These are phyloP conservation scores for Sarcophaga variegata DNA, from an alignment of 2,888 invertebrate species.

Conservation along the genomic window DNA sequence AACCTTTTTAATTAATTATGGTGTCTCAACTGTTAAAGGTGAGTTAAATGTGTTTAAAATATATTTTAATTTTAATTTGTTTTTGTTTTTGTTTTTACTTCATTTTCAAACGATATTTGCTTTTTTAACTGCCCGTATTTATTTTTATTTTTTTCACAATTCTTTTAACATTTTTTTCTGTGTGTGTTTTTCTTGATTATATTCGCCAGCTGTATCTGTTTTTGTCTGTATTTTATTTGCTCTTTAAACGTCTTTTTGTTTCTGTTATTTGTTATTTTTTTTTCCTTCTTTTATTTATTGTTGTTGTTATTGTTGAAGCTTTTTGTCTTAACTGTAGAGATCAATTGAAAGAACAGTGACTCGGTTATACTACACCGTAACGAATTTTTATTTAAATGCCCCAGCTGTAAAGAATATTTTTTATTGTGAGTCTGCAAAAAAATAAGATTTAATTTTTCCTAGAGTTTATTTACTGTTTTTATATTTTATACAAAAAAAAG, in stretches of 20 bases:
- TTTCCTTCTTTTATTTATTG: slow-evolving; percentile 5
- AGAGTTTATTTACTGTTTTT: not conserved
- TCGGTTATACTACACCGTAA: no score
- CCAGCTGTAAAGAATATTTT: not conserved
- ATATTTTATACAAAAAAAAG: not conserved
- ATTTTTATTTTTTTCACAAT: not conserved
- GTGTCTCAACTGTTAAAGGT: slow-evolving; percentile 43
- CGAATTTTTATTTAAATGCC: no score
- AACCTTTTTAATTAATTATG: not conserved
- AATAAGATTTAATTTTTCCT: not conserved
- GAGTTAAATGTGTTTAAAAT: slow-evolving; percentile 1
- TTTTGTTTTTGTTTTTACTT: not conserved
- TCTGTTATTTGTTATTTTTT: not conserved
- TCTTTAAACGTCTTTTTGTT: slow-evolving; percentile 11
- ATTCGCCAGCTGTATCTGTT: slow-evolving; percentile 11
- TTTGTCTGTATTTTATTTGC: slow-evolving; percentile 20
- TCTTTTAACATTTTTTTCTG: not conserved
- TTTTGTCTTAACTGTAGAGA: slow-evolving; percentile 26
- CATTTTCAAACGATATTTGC: not conserved
- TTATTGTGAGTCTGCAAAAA: not conserved
- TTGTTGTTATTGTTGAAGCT: not conserved
- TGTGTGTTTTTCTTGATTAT: not conserved
- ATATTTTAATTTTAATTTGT: not conserved
- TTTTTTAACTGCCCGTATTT: not conserved
- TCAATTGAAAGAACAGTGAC: slow-evolving; percentile 13